Evolutionary conservation across 1,140 invertebrate genomes (phyloP), one percentile per base, ranked within the genome.

Genomic region (Papilio xuthus): DNA sequence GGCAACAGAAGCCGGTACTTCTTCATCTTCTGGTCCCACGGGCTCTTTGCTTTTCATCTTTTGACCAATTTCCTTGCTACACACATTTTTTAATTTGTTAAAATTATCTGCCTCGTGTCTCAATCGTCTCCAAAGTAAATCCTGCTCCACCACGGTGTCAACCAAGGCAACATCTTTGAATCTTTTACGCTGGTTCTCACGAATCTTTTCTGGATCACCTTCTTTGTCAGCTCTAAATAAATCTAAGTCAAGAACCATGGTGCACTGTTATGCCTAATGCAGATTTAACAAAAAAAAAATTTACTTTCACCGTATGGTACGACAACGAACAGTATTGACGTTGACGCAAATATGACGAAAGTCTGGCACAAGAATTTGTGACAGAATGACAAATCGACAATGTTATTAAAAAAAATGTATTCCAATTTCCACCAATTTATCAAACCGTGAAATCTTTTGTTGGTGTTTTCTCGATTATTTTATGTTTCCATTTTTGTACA

Each of bases 171-270:
- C 97, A 96, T 99, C 98, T 94, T 99, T 99, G 92, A 97, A 99
- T 41, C 99, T 95, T 86, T 98, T 97, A 37, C 94, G 96, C 93
- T 99, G 99, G 88, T 98, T 99, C 87, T 99, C 96, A 18, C 97
- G 96, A 28, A 99, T 96, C 92, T 97, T 97, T 15, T 98, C 96
- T 0, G 98, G 98, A 94, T 97, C 97, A 28, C 99, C 99, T 32
- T 99, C 99, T 94, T 99, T 99, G 84, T 99, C 99, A 3, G 96
- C 95, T 60, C 99, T 97, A 90, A 99, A 99, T 70, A 99, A 94
- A 94, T 99, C 99, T 85, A 99, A 95, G 94, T 99, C 99, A n/a
- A 99, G 94, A 70, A 99, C 99, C 99, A 99, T 99, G 90, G 41
- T 86, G 78, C n/a, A 70, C 32, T 72, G 23, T 69, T 28, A 78